phyloP scores from a whole-genome alignment of 2,797 vertebrate genomes.

The Aphelocoma californica region DNA sequence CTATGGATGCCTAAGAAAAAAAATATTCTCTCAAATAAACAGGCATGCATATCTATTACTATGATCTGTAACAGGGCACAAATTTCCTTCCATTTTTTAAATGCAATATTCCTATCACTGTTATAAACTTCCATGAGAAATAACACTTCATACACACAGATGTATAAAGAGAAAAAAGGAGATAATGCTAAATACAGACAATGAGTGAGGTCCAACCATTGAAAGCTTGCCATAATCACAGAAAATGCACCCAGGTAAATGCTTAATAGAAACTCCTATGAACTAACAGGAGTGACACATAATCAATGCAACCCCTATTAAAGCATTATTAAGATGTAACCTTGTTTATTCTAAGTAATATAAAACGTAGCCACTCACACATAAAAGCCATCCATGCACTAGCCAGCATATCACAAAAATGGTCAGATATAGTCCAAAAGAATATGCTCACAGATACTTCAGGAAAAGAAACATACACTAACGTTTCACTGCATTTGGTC shows the following conservation, averaged over 20 bases:
- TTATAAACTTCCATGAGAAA: not conserved
- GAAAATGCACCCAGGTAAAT: conserved; percentile 42
- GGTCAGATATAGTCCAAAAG: not conserved
- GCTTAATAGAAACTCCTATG: conserved; percentile 42
- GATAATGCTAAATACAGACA: not conserved
- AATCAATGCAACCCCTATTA: conserved; percentile 62
- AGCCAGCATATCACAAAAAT: not conserved
- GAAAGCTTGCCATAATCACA: conserved; percentile 50
- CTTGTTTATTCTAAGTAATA: conserved; percentile 64
- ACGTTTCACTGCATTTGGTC: not conserved
- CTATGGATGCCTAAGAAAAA: not conserved
- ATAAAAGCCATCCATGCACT: not conserved
- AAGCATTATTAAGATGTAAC: conserved; percentile 63
- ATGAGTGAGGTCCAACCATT: not conserved
- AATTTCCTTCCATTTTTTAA: not conserved
- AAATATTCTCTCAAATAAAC: conserved; percentile 6
- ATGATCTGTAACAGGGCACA: not conserved
- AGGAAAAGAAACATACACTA: not conserved
- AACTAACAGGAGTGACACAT: conserved; percentile 58
- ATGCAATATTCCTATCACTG: not conserved
- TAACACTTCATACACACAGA: not conserved
- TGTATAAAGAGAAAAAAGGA: not conserved
- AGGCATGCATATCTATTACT: not conserved
- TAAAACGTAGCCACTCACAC: conserved; percentile 33
- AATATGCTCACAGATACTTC: not conserved